Evolutionary conservation across 2,113 vertebrate genomes (phyloP).

Genomic region (Catharus minimus): DNA sequence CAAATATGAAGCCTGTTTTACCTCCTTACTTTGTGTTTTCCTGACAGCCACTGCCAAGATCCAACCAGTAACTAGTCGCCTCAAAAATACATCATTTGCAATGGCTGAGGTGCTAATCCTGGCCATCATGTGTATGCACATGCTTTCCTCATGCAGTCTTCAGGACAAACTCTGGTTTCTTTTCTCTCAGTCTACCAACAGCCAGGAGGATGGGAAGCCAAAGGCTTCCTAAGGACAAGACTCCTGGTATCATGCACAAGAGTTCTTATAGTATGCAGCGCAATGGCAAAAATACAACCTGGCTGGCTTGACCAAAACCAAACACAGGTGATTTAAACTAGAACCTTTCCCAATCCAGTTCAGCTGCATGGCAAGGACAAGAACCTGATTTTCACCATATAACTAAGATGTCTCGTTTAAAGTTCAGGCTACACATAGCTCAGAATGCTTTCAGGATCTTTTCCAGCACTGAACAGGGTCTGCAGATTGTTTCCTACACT

Average conservation of each 20-base stretch:
- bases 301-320: neutral
- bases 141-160: neutral
- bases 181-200: neutral
- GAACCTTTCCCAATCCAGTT: neutral
- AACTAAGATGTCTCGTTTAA: neutral
- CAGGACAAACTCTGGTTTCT: neutral
- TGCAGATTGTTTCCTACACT: neutral
- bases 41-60: neutral
- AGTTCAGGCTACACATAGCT: neutral
- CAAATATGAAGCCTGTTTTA: conserved; percentile 8
- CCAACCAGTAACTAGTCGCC: neutral
- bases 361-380: neutral
- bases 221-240: neutral
- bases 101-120: neutral
- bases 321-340: neutral
- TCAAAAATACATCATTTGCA: neutral
- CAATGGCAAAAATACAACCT: neutral
- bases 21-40: conserved; percentile 11
- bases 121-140: neutral
- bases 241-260: neutral
- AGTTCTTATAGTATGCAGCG: rapidly evolving
- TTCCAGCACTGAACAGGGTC: neutral
- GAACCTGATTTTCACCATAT: neutral
- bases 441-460: neutral
- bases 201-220: neutral